Percentiles rank a stretch among this genome's conserved stretches.
phyloP scores from a whole-genome alignment of 2,797 vertebrate species.

The Leucoraja ocellata region DNA sequence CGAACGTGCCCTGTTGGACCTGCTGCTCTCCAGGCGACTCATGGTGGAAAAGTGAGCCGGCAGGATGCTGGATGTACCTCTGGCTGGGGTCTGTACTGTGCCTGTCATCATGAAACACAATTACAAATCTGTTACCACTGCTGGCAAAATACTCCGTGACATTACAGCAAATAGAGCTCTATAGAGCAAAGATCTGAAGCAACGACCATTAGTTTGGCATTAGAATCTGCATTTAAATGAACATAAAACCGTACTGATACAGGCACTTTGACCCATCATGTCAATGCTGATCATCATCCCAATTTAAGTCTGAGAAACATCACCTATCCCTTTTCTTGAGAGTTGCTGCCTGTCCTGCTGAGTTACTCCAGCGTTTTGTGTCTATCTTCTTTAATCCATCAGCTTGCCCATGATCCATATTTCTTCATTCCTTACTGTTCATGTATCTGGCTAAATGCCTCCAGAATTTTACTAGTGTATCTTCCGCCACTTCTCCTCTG shows the following conservation, averaged over 20 bases:
- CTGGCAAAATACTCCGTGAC: neutral
- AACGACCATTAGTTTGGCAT: neutral
- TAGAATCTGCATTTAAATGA: neutral
- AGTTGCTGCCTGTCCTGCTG: no score
- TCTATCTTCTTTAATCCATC: no score
- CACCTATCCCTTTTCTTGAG: no score
- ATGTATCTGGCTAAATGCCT: no score
- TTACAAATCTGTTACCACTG: slow-evolving; percentile 45
- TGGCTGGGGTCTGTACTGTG: slow-evolving; percentile 65
- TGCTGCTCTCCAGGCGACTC: slow-evolving; percentile 68
- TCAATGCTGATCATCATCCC: no score
- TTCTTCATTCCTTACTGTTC: no score
- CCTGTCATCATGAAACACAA: slow-evolving; percentile 56
- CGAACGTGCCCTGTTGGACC: slow-evolving; percentile 59
- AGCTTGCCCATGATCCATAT: no score
- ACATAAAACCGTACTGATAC: neutral
- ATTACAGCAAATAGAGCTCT: neutral
- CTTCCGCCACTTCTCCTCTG: no score
- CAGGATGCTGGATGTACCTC: slow-evolving; percentile 75
- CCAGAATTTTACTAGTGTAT: no score
- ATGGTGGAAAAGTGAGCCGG: slow-evolving; percentile 80
- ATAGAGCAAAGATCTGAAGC: neutral
- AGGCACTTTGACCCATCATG: no score
- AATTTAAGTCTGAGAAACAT: no score
- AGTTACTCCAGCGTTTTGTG: no score